Percentiles rank a stretch among this genome's conserved stretches.
Evolutionary conservation across 2,888 invertebrate genomes (phyloP).

Genomic region (Bugula neritina): DNA sequence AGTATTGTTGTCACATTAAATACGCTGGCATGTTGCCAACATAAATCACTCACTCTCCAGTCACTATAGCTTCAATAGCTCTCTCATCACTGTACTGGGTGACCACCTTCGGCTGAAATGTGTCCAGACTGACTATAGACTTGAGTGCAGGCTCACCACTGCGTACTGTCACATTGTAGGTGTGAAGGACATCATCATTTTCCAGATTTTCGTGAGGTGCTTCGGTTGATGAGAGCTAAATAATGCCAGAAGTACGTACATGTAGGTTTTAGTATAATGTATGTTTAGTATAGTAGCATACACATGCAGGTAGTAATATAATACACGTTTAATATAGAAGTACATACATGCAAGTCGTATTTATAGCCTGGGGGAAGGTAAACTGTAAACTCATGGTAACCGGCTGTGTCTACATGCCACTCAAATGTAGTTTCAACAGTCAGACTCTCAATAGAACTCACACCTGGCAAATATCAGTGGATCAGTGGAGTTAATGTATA

Average conservation of each 20-base stretch:
- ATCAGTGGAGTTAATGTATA: too few relatives aligned
- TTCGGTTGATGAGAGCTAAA: neutral
- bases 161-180: too few relatives aligned
- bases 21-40: neutral
- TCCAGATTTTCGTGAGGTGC: too few relatives aligned
- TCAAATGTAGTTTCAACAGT: neutral
- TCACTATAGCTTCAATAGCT: too few relatives aligned
- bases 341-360: neutral
- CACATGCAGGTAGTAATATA: neutral
- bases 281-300: neutral
- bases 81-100: too few relatives aligned
- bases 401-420: neutral
- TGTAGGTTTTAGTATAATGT: neutral
- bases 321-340: neutral
- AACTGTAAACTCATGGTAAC: neutral
- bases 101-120: too few relatives aligned
- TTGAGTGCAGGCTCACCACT: too few relatives aligned
- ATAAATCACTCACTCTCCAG: too few relatives aligned
- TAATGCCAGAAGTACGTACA: neutral
- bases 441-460: neutral
- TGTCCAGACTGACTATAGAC: too few relatives aligned
- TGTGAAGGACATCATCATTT: too few relatives aligned
- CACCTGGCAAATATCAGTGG: neutral
- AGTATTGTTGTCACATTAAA: neutral
- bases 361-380: neutral